phyloP scores from a whole-genome alignment of 2,888 invertebrate species.

The Pandemis corylana region DNA sequence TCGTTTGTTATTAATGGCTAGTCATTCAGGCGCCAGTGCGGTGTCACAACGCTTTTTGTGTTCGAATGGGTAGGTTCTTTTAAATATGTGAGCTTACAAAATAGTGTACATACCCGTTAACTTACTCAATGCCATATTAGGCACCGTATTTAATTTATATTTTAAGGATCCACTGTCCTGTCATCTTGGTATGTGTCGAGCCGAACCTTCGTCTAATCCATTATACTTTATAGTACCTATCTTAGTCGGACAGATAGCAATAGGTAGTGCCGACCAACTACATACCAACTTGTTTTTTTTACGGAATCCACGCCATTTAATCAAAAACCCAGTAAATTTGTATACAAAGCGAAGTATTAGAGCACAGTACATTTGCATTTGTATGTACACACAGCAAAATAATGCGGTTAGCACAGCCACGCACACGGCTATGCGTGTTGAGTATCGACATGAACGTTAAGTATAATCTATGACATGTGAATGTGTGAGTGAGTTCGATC shows the following conservation, averaged over 20 bases:
- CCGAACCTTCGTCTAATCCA: background rate
- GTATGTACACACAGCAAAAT: too few relatives aligned
- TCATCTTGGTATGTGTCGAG: background rate
- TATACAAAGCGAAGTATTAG: too few relatives aligned
- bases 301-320: too few relatives aligned
- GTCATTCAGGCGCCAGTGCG: constrained; percentile 48
- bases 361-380: background rate
- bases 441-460: too few relatives aligned
- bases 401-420: too few relatives aligned
- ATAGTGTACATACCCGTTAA: background rate
- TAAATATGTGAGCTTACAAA: constrained; percentile 30
- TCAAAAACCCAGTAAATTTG: too few relatives aligned
- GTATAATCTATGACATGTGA: too few relatives aligned
- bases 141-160: background rate
- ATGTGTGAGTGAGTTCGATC: too few relatives aligned
- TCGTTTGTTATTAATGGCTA: constrained; percentile 55
- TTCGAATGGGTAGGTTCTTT: constrained; percentile 21
- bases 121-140: background rate
- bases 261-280: too few relatives aligned
- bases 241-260: background rate
- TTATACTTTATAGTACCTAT: background rate
- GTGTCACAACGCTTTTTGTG: constrained; percentile 47
- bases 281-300: too few relatives aligned
- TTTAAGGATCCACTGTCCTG: background rate
- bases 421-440: too few relatives aligned